Percentiles rank a stretch among this genome's conserved stretches.
These are phyloP conservation scores for Acanthoscelides obtectus DNA, from an alignment of 2,888 invertebrate species.

Conservation along the genomic window DNA sequence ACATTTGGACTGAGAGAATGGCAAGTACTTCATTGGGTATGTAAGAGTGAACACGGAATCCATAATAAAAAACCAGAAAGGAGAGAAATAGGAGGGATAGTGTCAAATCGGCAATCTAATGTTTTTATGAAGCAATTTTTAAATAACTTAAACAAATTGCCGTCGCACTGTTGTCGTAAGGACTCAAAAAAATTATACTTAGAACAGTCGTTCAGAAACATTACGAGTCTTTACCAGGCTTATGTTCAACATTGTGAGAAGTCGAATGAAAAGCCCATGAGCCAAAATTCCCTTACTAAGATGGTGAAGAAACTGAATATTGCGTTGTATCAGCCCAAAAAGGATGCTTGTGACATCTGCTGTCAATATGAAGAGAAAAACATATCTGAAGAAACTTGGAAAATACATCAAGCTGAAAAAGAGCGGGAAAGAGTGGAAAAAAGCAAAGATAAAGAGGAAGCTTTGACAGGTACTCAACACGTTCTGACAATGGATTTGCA, in stretches of 20 bases:
- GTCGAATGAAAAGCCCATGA: constrained; percentile 2
- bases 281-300: constrained; percentile 5
- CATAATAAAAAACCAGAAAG: neutral
- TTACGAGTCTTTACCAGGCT: constrained; percentile 6
- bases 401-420: neutral
- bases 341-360: constrained; percentile 5
- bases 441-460: neutral
- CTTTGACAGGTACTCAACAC: neutral
- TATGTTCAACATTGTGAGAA: constrained; percentile 7
- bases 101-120: constrained; percentile 1
- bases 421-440: neutral
- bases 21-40: constrained; percentile 5
- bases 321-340: constrained; percentile 3
- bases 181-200: constrained; percentile 9
- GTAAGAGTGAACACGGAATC: constrained; percentile 6
- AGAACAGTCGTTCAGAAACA: constrained; percentile 5
- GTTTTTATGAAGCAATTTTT: no score
- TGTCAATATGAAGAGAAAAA: constrained; percentile 6
- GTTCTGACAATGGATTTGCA: neutral
- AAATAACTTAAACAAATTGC: constrained; percentile 8
- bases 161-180: constrained; percentile 8
- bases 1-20: constrained; percentile 1
- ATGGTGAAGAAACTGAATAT: constrained; percentile 5
- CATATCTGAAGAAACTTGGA: constrained; percentile 5
- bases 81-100: constrained; percentile 1